Conservation (phyloP, 2,797 vertebrate genomes). For the Coilia nasus region DNA sequence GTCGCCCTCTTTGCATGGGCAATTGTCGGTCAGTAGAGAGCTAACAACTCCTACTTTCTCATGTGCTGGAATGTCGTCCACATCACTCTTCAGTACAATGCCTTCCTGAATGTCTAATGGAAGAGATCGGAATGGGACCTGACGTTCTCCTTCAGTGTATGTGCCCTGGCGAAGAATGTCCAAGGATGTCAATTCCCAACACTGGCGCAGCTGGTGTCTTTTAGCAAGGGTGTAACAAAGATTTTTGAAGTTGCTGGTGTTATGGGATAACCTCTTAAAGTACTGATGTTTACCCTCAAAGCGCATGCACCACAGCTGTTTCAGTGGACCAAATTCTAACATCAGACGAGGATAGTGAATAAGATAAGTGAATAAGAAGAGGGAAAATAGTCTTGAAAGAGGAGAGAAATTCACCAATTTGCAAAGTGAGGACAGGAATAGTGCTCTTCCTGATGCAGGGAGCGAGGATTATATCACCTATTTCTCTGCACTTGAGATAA, state of each 20-base stretch:
- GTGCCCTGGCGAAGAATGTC: background rate
- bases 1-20: background rate
- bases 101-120: background rate
- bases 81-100: background rate
- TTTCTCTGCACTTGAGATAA: conserved; percentile 13
- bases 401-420: conserved; percentile 3
- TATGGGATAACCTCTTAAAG: background rate
- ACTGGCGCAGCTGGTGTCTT: background rate
- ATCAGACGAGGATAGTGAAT: conserved; percentile 13
- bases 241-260: conserved; percentile 8
- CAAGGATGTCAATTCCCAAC: background rate
- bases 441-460: background rate
- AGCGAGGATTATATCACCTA: conserved; percentile 1
- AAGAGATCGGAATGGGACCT: background rate
- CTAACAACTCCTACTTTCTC: conserved; percentile 1
- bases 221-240: background rate
- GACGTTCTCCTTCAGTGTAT: conserved; percentile 3
- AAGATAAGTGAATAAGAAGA: background rate
- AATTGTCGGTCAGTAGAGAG: too few species aligned
- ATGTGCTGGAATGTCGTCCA: background rate
- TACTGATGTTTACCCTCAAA: conserved; percentile 17
- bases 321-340: background rate
- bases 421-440: background rate
- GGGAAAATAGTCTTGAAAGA: background rate
- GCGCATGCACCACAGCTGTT: background rate